Percentiles rank a stretch among this genome's conserved stretches.
Evolutionary conservation across 1,140 invertebrate species (phyloP).

Genomic region (Magallana angulata): DNA sequence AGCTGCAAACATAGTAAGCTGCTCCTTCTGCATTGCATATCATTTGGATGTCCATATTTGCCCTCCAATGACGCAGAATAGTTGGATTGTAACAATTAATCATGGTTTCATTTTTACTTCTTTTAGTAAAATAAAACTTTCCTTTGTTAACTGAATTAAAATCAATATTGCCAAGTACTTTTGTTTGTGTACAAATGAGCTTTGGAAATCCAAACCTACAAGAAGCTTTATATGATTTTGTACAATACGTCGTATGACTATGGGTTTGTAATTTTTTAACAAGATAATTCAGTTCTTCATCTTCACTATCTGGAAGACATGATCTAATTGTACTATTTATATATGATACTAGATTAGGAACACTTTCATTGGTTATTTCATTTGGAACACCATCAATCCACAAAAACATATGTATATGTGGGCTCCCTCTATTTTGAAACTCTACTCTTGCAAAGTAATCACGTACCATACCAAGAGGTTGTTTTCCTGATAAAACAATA

Average conservation of each 20-base stretch:
- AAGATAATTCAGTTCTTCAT: slow-evolving; percentile 39
- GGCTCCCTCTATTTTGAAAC: slow-evolving; percentile 72
- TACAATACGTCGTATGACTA: slow-evolving; percentile 60
- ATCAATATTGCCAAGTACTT: slow-evolving; percentile 39
- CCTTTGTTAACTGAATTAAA: slow-evolving; percentile 43
- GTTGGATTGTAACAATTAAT: slow-evolving; percentile 61
- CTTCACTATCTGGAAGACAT: slow-evolving; percentile 38
- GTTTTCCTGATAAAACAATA: slow-evolving; percentile 38
- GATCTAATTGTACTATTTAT: slow-evolving; percentile 57
- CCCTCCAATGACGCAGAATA: slow-evolving; percentile 56
- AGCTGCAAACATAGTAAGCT: slow-evolving; percentile 63
- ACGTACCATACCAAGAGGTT: background rate
- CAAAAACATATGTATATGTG: slow-evolving; percentile 78
- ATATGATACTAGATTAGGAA: slow-evolving; percentile 33
- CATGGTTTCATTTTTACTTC: slow-evolving; percentile 25
- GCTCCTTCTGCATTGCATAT: slow-evolving; percentile 60
- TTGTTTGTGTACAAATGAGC: slow-evolving; percentile 49
- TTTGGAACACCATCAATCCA: slow-evolving; percentile 77
- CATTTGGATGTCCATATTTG: slow-evolving; percentile 63
- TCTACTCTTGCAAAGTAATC: background rate
- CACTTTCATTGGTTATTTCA: background rate
- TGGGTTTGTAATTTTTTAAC: slow-evolving; percentile 44
- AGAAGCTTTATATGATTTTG: slow-evolving; percentile 46
- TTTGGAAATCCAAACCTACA: slow-evolving; percentile 64
- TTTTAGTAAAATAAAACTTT: slow-evolving; percentile 56